Conservation (phyloP, 2,113 vertebrate species). For the Lipophrys pholis region DNA sequence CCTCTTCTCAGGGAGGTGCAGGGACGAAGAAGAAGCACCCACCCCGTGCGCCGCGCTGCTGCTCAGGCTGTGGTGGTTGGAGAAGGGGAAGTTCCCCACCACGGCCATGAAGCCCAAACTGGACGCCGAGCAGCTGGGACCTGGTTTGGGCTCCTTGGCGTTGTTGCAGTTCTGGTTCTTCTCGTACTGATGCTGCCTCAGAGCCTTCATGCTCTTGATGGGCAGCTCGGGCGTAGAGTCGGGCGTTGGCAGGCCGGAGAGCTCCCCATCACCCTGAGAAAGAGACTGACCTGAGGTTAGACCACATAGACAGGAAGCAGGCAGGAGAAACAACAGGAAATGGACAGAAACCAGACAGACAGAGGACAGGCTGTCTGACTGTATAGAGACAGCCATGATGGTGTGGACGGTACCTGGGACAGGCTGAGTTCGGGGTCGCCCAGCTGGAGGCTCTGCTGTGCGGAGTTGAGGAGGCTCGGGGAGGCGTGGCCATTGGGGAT, state of each 20-base stretch:
- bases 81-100: conserved; percentile 62
- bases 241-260: conserved; percentile 86
- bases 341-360: too few species aligned
- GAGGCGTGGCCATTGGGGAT: conserved; percentile 71
- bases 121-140: conserved; percentile 18
- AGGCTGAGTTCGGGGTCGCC: conserved; percentile 66
- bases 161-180: conserved; percentile 86
- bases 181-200: conserved; percentile 76
- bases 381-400: too few species aligned
- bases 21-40: conserved; percentile 29
- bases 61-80: too few species aligned
- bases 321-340: too few species aligned
- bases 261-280: conserved; percentile 77
- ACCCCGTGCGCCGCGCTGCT: too few species aligned
- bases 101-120: conserved; percentile 51
- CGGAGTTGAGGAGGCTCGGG: conserved; percentile 27
- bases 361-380: too few species aligned
- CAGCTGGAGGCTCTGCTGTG: conserved; percentile 29
- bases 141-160: conserved; percentile 5
- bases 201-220: conserved; percentile 79
- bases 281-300: conserved; percentile 38
- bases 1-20: conserved; percentile 68
- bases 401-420: conserved; percentile 53
- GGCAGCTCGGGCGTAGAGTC: conserved; percentile 87
- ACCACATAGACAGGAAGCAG: conserved; percentile 63